Percentiles rank a stretch among this genome's conserved stretches.
These are phyloP conservation scores for Rhizomys pruinosus DNA, from an alignment of 2,113 vertebrate genomes.

Conservation along the genomic window DNA sequence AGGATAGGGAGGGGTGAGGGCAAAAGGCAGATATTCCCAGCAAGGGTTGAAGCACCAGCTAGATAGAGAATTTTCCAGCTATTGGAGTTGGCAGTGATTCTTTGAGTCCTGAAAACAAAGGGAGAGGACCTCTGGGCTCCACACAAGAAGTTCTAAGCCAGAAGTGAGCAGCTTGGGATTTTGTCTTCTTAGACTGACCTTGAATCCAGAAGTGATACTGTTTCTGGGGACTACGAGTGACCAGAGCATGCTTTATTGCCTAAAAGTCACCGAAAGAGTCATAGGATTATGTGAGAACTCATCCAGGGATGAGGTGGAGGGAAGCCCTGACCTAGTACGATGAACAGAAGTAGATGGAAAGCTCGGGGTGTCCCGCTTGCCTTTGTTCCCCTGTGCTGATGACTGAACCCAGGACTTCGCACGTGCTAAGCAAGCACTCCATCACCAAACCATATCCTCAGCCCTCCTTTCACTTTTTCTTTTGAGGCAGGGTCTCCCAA, in stretches of 20 bases:
- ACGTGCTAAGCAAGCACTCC: not conserved
- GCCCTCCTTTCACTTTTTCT: not conserved
- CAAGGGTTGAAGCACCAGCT: not conserved
- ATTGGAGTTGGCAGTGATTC: not conserved
- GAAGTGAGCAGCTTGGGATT: not conserved
- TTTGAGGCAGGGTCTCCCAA: not conserved
- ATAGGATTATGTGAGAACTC: not conserved
- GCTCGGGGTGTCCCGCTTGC: no score
- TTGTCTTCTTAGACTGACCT: not conserved
- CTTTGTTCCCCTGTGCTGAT: not conserved
- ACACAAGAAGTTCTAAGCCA: not conserved
- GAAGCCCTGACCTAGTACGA: not conserved
- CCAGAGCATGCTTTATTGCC: not conserved
- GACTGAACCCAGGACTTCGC: not conserved
- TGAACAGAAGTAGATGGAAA: not conserved
- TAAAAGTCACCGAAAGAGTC: not conserved
- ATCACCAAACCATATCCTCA: not conserved
- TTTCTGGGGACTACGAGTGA: not conserved
- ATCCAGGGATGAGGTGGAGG: not conserved
- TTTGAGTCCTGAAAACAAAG: not conserved
- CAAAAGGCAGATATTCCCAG: not conserved
- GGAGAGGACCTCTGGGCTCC: not conserved
- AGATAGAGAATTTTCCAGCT: not conserved
- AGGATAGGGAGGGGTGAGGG: fast-evolving
- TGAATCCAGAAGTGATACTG: not conserved